These are phyloP conservation scores for Meriones psammophilus DNA, from an alignment of 2,797 vertebrate genomes.

Conservation along the genomic window DNA sequence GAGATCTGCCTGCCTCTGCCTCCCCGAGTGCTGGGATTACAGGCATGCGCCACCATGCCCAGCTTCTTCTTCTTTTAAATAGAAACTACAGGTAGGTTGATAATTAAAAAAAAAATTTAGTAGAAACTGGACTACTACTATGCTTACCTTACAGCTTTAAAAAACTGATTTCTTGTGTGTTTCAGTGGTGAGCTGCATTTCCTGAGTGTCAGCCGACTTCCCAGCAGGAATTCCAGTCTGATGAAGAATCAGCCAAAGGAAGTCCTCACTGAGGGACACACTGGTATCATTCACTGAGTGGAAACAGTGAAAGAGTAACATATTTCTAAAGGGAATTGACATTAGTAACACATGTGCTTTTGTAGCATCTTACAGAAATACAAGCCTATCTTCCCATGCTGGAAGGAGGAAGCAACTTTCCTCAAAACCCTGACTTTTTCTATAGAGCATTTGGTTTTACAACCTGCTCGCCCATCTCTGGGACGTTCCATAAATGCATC, in stretches of 20 bases:
- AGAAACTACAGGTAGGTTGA: conserved; percentile 38
- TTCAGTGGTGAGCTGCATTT: conserved; percentile 82
- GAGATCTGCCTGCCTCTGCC: too few species aligned
- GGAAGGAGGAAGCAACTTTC: conserved; percentile 1
- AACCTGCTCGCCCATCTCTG: neutral
- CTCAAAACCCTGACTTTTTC: conserved; percentile 19
- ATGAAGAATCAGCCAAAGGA: conserved; percentile 79
- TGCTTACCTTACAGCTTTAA: conserved; percentile 83
- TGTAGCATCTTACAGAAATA: neutral
- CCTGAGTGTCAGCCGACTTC: conserved; percentile 67
- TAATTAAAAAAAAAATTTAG: conserved; percentile 37
- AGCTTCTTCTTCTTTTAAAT: neutral
- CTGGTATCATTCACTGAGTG: conserved; percentile 71
- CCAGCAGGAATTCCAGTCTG: conserved; percentile 80
- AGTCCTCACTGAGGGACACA: conserved; percentile 78
- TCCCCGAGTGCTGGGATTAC: too few species aligned
- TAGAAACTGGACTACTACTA: conserved; percentile 48
- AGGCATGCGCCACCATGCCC: too few species aligned
- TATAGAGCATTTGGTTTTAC: conserved; percentile 7
- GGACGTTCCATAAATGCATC: neutral
- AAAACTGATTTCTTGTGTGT: conserved; percentile 81
- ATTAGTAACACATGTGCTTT: neutral
- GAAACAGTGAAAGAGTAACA: conserved; percentile 72
- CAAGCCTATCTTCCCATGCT: neutral
- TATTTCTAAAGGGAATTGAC: conserved; percentile 70